A percentile compares a stretch with the other conserved stretches of the same genome.
phyloP scores from a whole-genome alignment of 2,113 vertebrate species.

The Mellivora capensis region DNA sequence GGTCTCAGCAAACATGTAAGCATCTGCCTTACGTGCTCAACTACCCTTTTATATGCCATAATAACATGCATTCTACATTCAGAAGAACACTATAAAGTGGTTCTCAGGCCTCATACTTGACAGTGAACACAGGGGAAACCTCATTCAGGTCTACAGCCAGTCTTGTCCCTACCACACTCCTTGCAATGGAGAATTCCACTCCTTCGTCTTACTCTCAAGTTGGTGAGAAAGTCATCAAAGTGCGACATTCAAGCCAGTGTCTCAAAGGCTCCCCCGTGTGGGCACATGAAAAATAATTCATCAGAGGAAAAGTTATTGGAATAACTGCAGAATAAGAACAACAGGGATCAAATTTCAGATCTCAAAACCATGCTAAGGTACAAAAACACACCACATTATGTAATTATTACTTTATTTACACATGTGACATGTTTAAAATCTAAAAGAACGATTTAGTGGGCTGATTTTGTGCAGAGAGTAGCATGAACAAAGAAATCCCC shows the following conservation, averaged over 20 bases:
- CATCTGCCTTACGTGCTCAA: not conserved
- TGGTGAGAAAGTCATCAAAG: not conserved
- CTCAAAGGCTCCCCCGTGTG: slow-evolving; percentile 68
- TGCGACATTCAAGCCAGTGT: not conserved
- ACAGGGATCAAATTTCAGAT: not conserved
- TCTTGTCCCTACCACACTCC: not conserved
- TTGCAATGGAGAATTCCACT: not conserved
- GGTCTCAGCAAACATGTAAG: not conserved
- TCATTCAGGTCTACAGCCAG: slow-evolving; percentile 12
- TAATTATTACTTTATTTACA: not conserved
- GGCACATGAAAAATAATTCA: slow-evolving; percentile 32
- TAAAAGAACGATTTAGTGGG: not conserved
- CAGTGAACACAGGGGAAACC: not conserved
- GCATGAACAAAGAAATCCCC: not conserved
- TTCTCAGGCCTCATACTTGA: not conserved
- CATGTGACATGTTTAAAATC: not conserved
- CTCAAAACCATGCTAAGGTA: not conserved
- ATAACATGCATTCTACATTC: not conserved
- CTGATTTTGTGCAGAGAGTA: not conserved
- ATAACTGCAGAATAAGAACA: not conserved
- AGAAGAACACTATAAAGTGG: not conserved
- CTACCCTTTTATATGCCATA: not conserved
- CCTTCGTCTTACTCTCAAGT: not conserved
- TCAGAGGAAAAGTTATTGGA: not conserved
- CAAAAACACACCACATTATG: not conserved